Evolutionary conservation across 2,113 vertebrate genomes (phyloP).

Genomic region (Anthoscopus minutus): DNA sequence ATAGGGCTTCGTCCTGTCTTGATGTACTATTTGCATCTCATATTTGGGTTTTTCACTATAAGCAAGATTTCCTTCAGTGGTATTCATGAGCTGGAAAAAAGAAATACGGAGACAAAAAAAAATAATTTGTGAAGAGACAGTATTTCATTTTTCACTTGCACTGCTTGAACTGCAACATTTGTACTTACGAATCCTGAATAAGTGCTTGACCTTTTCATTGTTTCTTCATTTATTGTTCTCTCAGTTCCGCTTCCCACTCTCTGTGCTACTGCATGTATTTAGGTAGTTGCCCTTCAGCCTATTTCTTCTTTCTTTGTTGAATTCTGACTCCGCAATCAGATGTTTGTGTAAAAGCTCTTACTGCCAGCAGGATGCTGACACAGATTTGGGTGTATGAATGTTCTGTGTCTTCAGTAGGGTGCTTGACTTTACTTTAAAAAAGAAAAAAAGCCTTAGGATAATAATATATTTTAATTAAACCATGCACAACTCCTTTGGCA

Average conservation of each 20-base stretch:
- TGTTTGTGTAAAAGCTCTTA: background rate
- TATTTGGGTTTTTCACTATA: background rate
- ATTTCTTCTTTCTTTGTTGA: background rate
- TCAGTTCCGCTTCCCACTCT: background rate
- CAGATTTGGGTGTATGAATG: background rate
- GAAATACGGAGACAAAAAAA: background rate
- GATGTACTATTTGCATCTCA: background rate
- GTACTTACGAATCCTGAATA: background rate
- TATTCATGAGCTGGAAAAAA: background rate
- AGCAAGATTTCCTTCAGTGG: background rate
- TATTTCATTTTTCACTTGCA: background rate
- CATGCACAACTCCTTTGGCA: background rate
- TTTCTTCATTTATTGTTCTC: constrained; percentile 31
- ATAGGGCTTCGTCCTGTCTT: background rate
- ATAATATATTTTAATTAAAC: background rate
- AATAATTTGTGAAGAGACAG: background rate
- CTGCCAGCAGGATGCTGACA: background rate
- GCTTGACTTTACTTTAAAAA: background rate
- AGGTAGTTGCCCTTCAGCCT: background rate
- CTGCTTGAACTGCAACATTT: background rate
- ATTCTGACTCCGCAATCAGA: background rate
- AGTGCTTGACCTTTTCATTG: constrained; percentile 1
- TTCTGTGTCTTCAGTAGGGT: background rate
- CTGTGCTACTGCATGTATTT: background rate
- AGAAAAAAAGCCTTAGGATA: background rate